Conservation (phyloP, 2,888 invertebrate genomes). For the Cataglyphis cursor region DNA sequence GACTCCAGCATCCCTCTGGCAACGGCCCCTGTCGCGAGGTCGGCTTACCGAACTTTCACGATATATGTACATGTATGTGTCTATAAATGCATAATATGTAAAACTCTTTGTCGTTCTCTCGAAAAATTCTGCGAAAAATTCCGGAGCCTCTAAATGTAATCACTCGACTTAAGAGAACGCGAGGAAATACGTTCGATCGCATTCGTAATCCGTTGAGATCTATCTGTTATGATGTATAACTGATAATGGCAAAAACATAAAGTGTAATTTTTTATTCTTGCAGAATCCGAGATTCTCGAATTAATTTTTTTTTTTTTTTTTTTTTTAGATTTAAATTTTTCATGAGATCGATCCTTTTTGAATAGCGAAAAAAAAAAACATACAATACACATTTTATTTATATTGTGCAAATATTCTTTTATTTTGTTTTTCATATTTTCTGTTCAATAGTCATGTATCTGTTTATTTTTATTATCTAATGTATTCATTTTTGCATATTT, state of each 20-base stretch:
- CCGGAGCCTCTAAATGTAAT: not conserved
- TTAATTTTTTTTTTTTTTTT: too few relatives aligned
- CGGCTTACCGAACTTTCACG: slow-evolving; percentile 78
- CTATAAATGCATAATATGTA: slow-evolving; percentile 86
- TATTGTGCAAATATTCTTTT: not conserved
- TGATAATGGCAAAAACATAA: not conserved
- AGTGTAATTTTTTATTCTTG: not conserved
- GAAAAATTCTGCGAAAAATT: slow-evolving; percentile 33
- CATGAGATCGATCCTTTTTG: slow-evolving; percentile 3
- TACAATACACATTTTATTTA: slow-evolving; percentile 8
- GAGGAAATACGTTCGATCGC: not conserved
- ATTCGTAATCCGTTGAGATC: not conserved
- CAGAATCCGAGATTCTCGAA: not conserved
- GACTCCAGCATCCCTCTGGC: slow-evolving; percentile 79
- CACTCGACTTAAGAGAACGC: not conserved
- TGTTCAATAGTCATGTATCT: slow-evolving; percentile 2
- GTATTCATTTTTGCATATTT: slow-evolving; percentile 11
- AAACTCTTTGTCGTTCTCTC: slow-evolving; percentile 73
- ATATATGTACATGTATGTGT: slow-evolving; percentile 83
- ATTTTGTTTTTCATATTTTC: slow-evolving; percentile 16
- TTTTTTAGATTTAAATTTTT: not conserved
- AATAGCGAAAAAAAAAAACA: not conserved
- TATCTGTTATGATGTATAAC: not conserved
- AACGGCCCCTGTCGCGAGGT: slow-evolving; percentile 74
- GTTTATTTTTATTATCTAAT: slow-evolving; percentile 17